phyloP scores from a whole-genome alignment of 2,888 invertebrate genomes.

The Mactromeris polynyma region DNA sequence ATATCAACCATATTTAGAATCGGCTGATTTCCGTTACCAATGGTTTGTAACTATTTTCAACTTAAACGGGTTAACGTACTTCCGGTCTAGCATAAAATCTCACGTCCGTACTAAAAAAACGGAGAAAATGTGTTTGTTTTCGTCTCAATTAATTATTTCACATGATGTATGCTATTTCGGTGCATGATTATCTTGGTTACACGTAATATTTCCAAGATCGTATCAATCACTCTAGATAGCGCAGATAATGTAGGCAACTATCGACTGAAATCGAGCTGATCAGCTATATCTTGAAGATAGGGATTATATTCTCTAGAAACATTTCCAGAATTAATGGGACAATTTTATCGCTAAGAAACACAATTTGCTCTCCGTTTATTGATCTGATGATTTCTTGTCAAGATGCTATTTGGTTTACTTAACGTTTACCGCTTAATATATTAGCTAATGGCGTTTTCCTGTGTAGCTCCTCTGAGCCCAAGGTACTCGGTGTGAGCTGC shows the following conservation, averaged over 20 bases:
- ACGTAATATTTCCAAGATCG: background rate
- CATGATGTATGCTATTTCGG: background rate
- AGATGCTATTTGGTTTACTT: background rate
- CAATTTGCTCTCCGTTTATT: slow-evolving; percentile 1
- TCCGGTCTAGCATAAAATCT: background rate
- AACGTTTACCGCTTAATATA: background rate
- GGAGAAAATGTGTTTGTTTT: background rate
- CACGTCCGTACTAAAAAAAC: background rate
- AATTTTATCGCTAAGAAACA: slow-evolving; percentile 7
- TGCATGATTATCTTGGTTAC: background rate
- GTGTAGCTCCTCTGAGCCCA: too few species aligned
- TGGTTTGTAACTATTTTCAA: too few species aligned
- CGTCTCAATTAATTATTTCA: background rate
- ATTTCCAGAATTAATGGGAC: slow-evolving; percentile 8
- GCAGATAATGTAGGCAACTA: background rate
- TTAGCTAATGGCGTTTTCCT: background rate
- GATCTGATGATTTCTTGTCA: background rate
- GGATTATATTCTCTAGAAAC: background rate
- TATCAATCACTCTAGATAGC: background rate
- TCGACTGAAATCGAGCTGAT: background rate
- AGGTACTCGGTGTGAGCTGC: too few species aligned
- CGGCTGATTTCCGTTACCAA: too few species aligned
- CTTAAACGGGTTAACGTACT: too few species aligned
- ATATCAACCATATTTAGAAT: too few species aligned
- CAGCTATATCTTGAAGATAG: background rate